Base-by-base conservation (phyloP, 2,797 vertebrate genomes). In the Enteromius unitaeniatus region DNA sequence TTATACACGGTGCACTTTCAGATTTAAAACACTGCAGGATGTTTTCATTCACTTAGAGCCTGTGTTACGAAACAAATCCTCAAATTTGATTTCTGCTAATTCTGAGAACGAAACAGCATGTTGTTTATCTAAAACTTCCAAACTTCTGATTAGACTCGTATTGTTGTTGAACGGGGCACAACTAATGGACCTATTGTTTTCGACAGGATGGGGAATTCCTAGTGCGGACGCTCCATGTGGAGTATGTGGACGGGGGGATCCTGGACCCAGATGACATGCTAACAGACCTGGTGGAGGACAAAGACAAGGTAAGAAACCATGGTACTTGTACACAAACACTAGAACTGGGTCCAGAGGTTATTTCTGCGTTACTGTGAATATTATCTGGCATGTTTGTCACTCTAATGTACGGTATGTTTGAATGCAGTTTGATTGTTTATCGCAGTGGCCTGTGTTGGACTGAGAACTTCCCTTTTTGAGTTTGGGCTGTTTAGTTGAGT, bases 221-320 rank as follows among this genome's bases (percentile, higher is more conserved):
- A 85, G 93, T 98, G 82, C 96, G 93, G 88, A 97, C 96, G 83
- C 96, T 96, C 87, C 97, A 97, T 89, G 89, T 99, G 92, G 97
- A 98, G 88, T 97, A 98, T 77, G 87, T 87, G 34, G 97, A 99
- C 75, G 98, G 97, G 89, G 97, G 97, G 26, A 98, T 99, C 88
- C 91, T 99, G 92, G 97, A 99, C 92, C 96, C 96, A 88, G 97
- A 99, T 90, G 97, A 99, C 89, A 87, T 96, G 87, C 93, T 99
- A 88, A 92, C 90, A 76, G 97, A 99, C 92, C 96, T 99, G 19
- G 95, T 97, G 88, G 98, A 99, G 87, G 97, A 99, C 94, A 94
- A 96, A 93, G 97, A 99, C 90, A 98, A 97, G 97, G 97, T 99
- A 94, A 95, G 88, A 28, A 68, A 53, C 8, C 26, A 11, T 62